These are phyloP conservation scores for Halcyon malimbica DNA, from an alignment of 2,113 vertebrate species.

Conservation along the genomic window DNA sequence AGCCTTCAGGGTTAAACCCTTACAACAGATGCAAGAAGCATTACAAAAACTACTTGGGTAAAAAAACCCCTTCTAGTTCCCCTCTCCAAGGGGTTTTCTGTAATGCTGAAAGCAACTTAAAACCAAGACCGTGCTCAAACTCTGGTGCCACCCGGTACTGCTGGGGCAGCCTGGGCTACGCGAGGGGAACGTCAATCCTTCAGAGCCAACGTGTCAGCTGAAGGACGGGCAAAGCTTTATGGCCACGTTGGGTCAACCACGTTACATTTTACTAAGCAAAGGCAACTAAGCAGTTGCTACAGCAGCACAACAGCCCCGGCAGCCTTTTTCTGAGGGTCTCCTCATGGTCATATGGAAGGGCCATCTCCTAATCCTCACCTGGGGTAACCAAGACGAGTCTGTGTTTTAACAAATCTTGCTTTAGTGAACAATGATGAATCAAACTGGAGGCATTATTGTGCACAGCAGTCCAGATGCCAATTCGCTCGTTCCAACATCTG, in stretches of 20 bases:
- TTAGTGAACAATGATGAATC: background rate
- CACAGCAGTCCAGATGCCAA: background rate
- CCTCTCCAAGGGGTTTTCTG: background rate
- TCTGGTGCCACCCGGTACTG: too few species aligned
- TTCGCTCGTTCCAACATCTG: background rate
- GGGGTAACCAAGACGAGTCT: background rate
- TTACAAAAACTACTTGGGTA: background rate
- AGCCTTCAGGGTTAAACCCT: background rate
- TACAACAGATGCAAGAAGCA: background rate
- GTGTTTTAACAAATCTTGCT: background rate
- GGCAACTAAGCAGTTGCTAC: background rate
- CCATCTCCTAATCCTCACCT: background rate
- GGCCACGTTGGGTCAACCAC: background rate
- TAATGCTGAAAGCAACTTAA: background rate
- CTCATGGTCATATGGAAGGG: background rate
- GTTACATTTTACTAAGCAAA: background rate
- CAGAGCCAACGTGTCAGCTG: background rate
- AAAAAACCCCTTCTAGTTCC: background rate
- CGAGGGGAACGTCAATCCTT: background rate
- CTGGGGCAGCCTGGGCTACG: background rate
- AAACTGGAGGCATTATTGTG: background rate
- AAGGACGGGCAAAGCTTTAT: background rate
- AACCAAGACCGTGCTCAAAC: background rate
- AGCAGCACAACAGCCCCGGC: background rate
- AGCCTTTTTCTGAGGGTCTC: background rate